Percentiles rank a stretch among this genome's conserved stretches.
phyloP scores from a whole-genome alignment of 2,797 vertebrate species.

The Diplodus puntazzo region DNA sequence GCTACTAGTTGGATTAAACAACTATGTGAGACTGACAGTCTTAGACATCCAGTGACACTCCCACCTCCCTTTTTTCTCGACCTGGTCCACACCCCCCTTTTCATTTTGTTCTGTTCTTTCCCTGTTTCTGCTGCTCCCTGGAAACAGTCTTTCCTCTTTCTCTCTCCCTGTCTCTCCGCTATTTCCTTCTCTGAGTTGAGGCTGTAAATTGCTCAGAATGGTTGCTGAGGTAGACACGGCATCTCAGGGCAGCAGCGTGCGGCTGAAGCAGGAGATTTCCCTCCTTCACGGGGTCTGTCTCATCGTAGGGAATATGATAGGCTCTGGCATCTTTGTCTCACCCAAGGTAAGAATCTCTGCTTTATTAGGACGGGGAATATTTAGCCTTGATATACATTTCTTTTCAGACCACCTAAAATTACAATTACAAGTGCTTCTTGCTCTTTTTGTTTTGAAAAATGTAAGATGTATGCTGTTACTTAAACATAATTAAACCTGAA shows the following conservation, averaged over 20 bases:
- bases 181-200: conserved; percentile 2
- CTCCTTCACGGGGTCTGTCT: conserved; percentile 88
- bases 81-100: background rate
- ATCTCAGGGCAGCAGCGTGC: conserved; percentile 73
- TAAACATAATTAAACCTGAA: background rate
- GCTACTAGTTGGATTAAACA: conserved; percentile 6
- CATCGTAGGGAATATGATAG: conserved; percentile 90
- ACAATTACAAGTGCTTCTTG: no score
- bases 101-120: background rate
- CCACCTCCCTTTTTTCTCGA: background rate
- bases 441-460: background rate
- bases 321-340: conserved; percentile 88
- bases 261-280: conserved; percentile 88
- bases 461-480: background rate
- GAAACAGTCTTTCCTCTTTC: background rate
- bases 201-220: conserved; percentile 66
- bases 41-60: conserved; percentile 12
- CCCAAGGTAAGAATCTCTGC: conserved; percentile 75
- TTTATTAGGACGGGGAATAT: background rate
- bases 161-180: background rate
- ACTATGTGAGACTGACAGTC: conserved; percentile 25
- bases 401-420: background rate
- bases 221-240: conserved; percentile 57
- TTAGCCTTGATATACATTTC: background rate
- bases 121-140: background rate